phyloP scores from a whole-genome alignment of 2,113 vertebrate species.

The Prionailurus viverrinus region DNA sequence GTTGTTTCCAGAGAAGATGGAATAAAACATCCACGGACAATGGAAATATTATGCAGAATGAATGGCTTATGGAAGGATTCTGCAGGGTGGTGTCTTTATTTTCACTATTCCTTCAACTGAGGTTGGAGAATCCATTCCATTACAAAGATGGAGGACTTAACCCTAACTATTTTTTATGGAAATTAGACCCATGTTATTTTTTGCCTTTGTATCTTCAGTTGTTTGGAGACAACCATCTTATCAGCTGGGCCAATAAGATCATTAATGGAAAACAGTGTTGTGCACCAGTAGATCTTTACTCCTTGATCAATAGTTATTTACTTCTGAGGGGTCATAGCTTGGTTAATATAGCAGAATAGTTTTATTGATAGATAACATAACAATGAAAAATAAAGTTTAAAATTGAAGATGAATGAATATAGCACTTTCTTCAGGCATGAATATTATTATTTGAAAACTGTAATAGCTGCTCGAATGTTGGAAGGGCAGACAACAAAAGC shows the following conservation, averaged over 20 bases:
- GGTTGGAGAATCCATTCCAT: conserved; percentile 31
- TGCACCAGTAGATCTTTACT: conserved; percentile 84
- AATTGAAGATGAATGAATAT: conserved; percentile 89
- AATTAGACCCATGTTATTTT: conserved; percentile 20
- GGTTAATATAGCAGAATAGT: conserved; percentile 90
- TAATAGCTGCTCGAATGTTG: conserved; percentile 90
- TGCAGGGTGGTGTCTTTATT: not conserved
- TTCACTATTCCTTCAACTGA: conserved; percentile 47
- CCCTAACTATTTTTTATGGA: conserved; percentile 53
- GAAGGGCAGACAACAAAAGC: conserved; percentile 94
- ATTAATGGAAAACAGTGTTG: conserved; percentile 87
- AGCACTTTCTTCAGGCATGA: conserved; percentile 86
- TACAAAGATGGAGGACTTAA: accelerated
- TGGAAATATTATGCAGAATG: not conserved
- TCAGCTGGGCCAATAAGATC: conserved; percentile 85
- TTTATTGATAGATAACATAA: conserved; percentile 90
- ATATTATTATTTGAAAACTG: conserved; percentile 89
- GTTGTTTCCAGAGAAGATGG: conserved; percentile 37
- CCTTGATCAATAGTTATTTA: conserved; percentile 93
- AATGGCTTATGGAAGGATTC: not conserved
- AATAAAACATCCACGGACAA: not conserved
- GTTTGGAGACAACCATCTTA: conserved; percentile 82
- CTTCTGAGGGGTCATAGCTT: conserved; percentile 89
- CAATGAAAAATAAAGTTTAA: conserved; percentile 92
- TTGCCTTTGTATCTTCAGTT: conserved; percentile 60